A percentile compares a stretch with the other conserved stretches of the same genome.
phyloP scores from a whole-genome alignment of 2,113 vertebrate species.

The Gyps fulvus region DNA sequence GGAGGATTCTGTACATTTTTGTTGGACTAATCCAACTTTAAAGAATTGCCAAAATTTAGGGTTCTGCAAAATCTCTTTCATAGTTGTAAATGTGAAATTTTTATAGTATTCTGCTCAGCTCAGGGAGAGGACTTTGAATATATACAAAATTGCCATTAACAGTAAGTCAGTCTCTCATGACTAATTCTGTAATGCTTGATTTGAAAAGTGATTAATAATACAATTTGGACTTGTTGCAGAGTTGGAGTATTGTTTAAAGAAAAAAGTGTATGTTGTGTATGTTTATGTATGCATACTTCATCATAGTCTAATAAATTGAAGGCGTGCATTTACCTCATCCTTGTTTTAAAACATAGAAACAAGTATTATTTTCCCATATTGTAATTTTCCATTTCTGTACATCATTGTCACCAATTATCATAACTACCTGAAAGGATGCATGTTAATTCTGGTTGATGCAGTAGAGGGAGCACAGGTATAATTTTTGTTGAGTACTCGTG shows the following conservation, averaged over 20 bases:
- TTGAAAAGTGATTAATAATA: not conserved
- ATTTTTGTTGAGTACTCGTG: not conserved
- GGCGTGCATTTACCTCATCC: not conserved
- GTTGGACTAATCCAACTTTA: not conserved
- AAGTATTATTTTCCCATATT: not conserved
- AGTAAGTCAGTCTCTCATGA: not conserved
- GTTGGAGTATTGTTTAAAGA: not conserved
- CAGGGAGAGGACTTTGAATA: not conserved
- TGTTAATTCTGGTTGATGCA: constrained; percentile 16
- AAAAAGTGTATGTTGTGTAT: not conserved
- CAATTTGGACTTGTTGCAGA: not conserved
- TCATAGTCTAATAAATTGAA: not conserved
- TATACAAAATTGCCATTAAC: not conserved
- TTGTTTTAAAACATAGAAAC: not conserved
- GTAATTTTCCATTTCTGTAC: not conserved
- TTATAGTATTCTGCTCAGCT: not conserved
- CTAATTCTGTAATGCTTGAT: not conserved
- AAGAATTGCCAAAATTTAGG: not conserved
- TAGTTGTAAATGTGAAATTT: not conserved
- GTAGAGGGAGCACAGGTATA: constrained; percentile 56
- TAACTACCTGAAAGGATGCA: not conserved
- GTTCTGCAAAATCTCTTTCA: not conserved
- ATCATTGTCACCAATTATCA: accelerated
- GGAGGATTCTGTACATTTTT: not conserved
- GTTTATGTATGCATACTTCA: not conserved